Conservation (phyloP, 2,113 vertebrate genomes). For the Embiotoca jacksoni region DNA sequence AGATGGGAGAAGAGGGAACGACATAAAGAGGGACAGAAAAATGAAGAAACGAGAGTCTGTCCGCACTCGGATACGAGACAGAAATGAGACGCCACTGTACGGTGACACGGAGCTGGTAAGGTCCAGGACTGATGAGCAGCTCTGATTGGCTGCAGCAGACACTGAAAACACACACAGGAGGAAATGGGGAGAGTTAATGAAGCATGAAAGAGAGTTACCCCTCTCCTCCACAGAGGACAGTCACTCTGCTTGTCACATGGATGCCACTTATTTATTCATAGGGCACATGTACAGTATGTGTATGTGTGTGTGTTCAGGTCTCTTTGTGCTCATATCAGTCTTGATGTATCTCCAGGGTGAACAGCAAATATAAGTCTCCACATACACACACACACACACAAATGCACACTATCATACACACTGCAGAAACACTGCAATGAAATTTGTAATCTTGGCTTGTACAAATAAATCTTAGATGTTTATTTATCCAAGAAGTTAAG, state of each 20-base stretch:
- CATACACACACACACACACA: neutral
- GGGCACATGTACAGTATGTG: constrained; percentile 35
- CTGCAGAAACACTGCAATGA: neutral
- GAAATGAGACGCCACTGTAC: constrained; percentile 53
- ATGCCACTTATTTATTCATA: constrained; percentile 53
- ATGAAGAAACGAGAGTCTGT: constrained; percentile 11
- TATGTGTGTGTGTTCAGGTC: constrained; percentile 7
- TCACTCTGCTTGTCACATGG: constrained; percentile 46
- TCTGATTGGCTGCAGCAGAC: constrained; percentile 55
- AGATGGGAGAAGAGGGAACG: neutral
- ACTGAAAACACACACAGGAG: constrained; percentile 24
- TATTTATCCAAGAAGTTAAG: too few species aligned
- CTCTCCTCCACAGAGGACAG: constrained; percentile 66
- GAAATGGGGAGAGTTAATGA: constrained; percentile 67
- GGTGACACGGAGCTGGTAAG: constrained; percentile 41
- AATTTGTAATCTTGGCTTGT: neutral
- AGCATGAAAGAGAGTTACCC: constrained; percentile 67
- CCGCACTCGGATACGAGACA: neutral
- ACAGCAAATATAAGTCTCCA: neutral
- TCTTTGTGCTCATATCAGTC: constrained; percentile 7
- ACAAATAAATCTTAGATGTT: too few species aligned
- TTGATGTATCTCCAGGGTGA: neutral
- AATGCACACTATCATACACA: neutral
- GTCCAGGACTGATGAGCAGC: constrained; percentile 49
- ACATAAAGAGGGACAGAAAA: constrained; percentile 25